Evolutionary conservation across 2,113 vertebrate genomes (phyloP), one percentile per base, ranked within the genome.

Genomic region (Psammodynastes pulverulentus): DNA sequence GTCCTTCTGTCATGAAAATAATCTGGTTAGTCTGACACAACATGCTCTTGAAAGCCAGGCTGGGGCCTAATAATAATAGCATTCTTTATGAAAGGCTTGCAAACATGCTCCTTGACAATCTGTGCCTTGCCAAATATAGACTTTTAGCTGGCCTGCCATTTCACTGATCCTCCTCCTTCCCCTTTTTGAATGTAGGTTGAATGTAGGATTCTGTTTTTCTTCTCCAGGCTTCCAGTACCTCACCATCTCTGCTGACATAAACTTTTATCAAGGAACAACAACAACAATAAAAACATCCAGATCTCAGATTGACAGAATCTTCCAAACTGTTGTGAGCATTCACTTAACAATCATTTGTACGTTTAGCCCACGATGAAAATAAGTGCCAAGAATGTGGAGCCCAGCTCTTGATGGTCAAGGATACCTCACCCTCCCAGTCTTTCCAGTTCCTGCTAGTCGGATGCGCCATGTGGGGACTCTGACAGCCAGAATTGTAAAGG

Each of bases 391-490:
- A 0, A 6, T 85, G 58, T 0, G 17, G 92, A 91, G 93, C 58
- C 93, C 79, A 92, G 94, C 95, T 95, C 93, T 91, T 95, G 91
- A 89, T 89, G 92, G 52, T 62, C 54, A 92, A 93, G 90, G 56
- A 91, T 87, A 48, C 87, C 92, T 53, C 9, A 92, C 92, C 91
- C 3, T 0, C n/a, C 86, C 34, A 0, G 10, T 93, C 94, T 93
- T 93, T 24, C 94, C 58, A 88, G 58, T 94, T 79, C 72, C 34
- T 79, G 34, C 34, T 79, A 43, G 17, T 95, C 94, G n/a, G 94
- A 3, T 90, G 93, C 17, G 93, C 93, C 92, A 96, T 84, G 95
- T 94, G 96, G 39, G 96, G 92, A 94, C 93, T 94, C 52, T 23
- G 23, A 48, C n/a, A 26, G 12, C n/a, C 72, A 93, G 92, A 94